Evolutionary conservation across 2,113 vertebrate genomes (phyloP).

Genomic region (Setophaga coronata): DNA sequence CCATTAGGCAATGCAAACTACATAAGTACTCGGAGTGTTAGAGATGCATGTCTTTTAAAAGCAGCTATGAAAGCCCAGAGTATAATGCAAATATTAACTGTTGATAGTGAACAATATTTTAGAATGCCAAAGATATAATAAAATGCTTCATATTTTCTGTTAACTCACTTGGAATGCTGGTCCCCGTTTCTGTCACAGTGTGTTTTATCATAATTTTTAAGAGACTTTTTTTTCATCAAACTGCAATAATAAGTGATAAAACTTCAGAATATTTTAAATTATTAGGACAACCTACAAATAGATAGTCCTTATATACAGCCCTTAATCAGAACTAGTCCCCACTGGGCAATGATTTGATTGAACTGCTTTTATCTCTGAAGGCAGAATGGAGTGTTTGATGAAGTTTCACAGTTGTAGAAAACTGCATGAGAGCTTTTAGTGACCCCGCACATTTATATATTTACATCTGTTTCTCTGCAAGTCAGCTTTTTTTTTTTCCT

Average conservation of each 20-base stretch:
- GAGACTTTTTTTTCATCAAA: background rate
- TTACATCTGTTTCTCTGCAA: background rate
- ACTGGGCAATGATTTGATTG: background rate
- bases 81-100: background rate
- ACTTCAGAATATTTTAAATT: background rate
- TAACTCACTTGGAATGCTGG: background rate
- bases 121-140: background rate
- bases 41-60: background rate
- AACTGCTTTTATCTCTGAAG: slow-evolving; percentile 11
- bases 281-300: background rate
- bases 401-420: background rate
- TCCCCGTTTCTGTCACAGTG: background rate
- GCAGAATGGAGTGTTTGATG: background rate
- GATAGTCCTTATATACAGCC: background rate
- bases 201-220: background rate
- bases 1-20: background rate
- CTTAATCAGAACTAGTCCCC: background rate
- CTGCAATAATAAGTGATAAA: background rate
- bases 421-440: background rate
- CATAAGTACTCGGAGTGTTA: background rate
- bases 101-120: background rate
- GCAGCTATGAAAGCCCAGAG: background rate
- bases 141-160: background rate
- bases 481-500: background rate
- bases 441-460: background rate